Evolutionary conservation across 2,888 invertebrate species (phyloP), one percentile per base, ranked within the genome.

Genomic region (Coecobrya sp.): DNA sequence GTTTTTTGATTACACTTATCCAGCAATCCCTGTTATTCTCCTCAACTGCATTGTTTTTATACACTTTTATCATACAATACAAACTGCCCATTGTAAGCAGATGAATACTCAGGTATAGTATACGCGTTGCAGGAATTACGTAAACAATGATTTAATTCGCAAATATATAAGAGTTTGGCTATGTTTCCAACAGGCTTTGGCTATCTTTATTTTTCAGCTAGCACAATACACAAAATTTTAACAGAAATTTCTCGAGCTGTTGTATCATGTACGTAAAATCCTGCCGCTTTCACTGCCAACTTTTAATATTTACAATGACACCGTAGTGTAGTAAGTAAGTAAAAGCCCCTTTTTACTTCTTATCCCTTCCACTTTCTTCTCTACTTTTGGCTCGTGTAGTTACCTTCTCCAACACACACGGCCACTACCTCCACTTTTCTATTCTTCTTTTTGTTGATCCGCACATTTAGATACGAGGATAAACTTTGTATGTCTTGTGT

Each of bases 261-360:
- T 19, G 19, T 19, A 19, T 55, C 19, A 55, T 5, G 55, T 55
- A 55, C 4, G 19, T 55, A 55, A 55, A 55, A 55, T n/a, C 19
- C n/a, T 8, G 1, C 19, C 55, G 55, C 55, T 55, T 4, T 19
- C 19, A n/a, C n/a, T 45, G 45, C 42, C 42, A 73, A 73, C 36
- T 73, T 42, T n/a, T 19, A 73, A 42, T 73, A 42, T 73, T 73
- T 73, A 73, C 73, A 73, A 73, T 73, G 73, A 42, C 42, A 73
- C 73, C 42, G 36, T 13, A 19, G 65, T 65, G n/a, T 36, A 19
- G 42, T 42, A n/a, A 36, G 68, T 3, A 36, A 70, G n/a, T 36
- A 70, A 16, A 65, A 70, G 36, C 10, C 30, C 36, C 68, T 36
- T 70, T 70, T 70, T 73, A n/a, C n/a, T 10, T 73, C 36, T 36